phyloP scores from a whole-genome alignment of 1,140 invertebrate species.

The Nixonia krombeini region DNA sequence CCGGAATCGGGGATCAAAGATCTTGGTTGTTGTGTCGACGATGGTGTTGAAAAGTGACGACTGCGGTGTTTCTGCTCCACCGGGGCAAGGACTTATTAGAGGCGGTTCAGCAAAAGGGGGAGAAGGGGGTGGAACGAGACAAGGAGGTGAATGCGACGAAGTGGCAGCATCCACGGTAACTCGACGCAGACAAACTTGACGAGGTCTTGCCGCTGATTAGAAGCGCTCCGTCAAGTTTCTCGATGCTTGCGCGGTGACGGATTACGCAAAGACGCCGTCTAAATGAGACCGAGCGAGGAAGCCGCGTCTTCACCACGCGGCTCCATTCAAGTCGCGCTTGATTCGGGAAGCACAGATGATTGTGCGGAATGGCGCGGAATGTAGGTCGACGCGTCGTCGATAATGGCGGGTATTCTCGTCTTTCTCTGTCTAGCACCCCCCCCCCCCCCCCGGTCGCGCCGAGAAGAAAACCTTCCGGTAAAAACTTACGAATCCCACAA shows the following conservation, averaged over 20 bases:
- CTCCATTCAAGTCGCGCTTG: conserved; percentile 34
- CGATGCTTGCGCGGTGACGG: conserved; percentile 54
- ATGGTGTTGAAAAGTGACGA: conserved; percentile 1
- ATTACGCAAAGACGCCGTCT: conserved; percentile 56
- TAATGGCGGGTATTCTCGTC: too few relatives aligned
- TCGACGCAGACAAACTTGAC: conserved; percentile 59
- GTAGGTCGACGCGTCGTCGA: too few relatives aligned
- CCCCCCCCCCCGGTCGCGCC: too few relatives aligned
- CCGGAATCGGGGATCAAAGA: background rate
- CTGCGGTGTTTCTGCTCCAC: conserved; percentile 3
- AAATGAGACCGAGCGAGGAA: conserved; percentile 29
- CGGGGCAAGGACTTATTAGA: conserved; percentile 4
- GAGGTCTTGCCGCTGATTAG: conserved; percentile 64
- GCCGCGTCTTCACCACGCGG: conserved; percentile 32
- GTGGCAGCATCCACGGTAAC: conserved; percentile 41
- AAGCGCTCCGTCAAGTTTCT: conserved; percentile 64
- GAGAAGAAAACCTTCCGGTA: too few relatives aligned
- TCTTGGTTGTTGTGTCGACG: background rate
- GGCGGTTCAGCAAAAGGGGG: background rate
- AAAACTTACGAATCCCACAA: too few relatives aligned
- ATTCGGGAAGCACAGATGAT: conserved; percentile 35
- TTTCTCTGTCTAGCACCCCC: background rate
- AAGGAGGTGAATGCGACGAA: too few relatives aligned
- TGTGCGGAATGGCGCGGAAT: conserved; percentile 35
- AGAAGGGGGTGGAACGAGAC: conserved; percentile 8